Conservation (phyloP, 1,140 invertebrate genomes). For the Ostrea edulis region DNA sequence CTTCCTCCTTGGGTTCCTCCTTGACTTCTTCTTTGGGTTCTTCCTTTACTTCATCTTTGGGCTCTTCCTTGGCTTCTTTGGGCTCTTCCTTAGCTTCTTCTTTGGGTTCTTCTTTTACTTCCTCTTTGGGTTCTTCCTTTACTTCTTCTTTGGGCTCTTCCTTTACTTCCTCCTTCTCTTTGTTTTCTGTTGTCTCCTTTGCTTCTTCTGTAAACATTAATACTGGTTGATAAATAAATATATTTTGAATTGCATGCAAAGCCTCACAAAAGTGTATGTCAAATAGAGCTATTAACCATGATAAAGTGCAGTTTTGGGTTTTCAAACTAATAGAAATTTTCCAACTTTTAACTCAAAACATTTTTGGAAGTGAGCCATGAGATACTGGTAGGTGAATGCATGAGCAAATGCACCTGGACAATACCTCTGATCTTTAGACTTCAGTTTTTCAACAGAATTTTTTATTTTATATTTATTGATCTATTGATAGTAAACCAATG, state of each 20-base stretch:
- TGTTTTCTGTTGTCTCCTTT: too few relatives aligned
- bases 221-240: background rate
- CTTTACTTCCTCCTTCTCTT: constrained; percentile 39
- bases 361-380: too few relatives aligned
- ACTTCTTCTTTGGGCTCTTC: constrained; percentile 40
- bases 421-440: too few relatives aligned
- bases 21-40: constrained; percentile 13
- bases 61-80: constrained; percentile 36
- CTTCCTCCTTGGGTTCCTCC: constrained; percentile 35
- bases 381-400: too few relatives aligned
- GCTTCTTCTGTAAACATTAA: constrained; percentile 44
- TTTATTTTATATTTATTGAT: too few relatives aligned
- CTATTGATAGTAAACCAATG: too few relatives aligned
- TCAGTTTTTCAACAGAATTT: too few relatives aligned
- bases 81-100: constrained; percentile 41
- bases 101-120: constrained; percentile 40
- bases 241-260: constrained; percentile 37
- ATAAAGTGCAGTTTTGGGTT: too few relatives aligned
- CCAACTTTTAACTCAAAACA: too few relatives aligned
- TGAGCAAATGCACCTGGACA: too few relatives aligned
- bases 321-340: too few relatives aligned
- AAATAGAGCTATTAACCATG: too few relatives aligned
- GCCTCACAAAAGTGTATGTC: background rate
- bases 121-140: constrained; percentile 42
- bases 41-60: constrained; percentile 35